Conservation (phyloP, 2,888 invertebrate genomes). For the Diabrotica balteata region DNA sequence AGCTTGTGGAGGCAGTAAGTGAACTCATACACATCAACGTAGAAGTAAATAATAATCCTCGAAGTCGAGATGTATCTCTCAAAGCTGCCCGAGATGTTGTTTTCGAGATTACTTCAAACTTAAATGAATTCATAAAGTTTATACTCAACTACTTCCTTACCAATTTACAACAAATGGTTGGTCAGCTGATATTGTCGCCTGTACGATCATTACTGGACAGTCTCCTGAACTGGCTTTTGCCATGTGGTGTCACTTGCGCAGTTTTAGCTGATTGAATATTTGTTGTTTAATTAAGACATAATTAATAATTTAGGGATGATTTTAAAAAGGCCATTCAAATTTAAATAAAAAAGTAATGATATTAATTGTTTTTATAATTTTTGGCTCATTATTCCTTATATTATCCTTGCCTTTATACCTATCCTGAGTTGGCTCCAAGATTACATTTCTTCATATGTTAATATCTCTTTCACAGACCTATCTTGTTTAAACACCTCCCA, state of each 20-base stretch:
- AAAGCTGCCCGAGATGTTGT: background rate
- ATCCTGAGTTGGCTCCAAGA: too few relatives aligned
- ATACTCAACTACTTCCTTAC: conserved; percentile 5
- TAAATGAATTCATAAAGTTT: conserved; percentile 2
- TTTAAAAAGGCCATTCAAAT: too few relatives aligned
- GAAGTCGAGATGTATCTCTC: background rate
- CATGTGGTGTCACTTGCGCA: conserved; percentile 15
- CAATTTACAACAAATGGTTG: conserved; percentile 1
- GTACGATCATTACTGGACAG: background rate
- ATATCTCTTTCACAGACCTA: too few relatives aligned
- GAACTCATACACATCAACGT: conserved; percentile 1
- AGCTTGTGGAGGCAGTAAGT: background rate
- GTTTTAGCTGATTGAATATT: background rate
- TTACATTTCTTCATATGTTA: too few relatives aligned
- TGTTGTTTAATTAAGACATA: too few relatives aligned
- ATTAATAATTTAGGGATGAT: too few relatives aligned
- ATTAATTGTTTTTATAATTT: too few relatives aligned
- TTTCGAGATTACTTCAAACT: background rate
- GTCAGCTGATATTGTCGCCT: background rate
- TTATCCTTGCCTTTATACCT: too few relatives aligned
- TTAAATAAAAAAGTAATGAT: too few relatives aligned
- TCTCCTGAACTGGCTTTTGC: conserved; percentile 3
- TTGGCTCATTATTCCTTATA: too few relatives aligned
- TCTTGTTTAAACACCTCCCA: too few relatives aligned
- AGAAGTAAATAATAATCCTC: background rate